Evolutionary conservation across 2,113 vertebrate species (phyloP).

Genomic region (Notothenia coriiceps): DNA sequence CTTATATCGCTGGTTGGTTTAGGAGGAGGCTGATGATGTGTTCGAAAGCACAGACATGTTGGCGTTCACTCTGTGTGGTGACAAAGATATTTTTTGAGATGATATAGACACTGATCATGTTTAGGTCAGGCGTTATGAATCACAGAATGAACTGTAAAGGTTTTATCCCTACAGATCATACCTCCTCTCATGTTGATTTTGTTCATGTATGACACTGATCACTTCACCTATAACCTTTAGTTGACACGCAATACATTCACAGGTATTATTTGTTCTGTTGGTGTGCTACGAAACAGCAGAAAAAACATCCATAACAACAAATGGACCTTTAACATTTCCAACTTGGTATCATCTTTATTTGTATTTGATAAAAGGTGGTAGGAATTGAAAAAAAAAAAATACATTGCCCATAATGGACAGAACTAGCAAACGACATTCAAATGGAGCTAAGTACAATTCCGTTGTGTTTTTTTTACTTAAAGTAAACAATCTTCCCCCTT

Average conservation of each 20-base stretch:
- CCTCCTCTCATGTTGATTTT: slow-evolving; percentile 14
- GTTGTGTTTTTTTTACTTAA: slow-evolving; percentile 43
- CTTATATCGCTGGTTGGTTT: slow-evolving; percentile 70
- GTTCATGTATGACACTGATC: background rate
- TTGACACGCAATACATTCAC: slow-evolving; percentile 7
- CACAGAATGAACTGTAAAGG: slow-evolving; percentile 46
- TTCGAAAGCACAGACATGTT: slow-evolving; percentile 44
- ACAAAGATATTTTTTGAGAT: slow-evolving; percentile 56
- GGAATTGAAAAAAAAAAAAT: slow-evolving; percentile 10
- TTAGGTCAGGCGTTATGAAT: slow-evolving; percentile 25
- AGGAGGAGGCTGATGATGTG: slow-evolving; percentile 44
- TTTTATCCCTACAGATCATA: slow-evolving; percentile 36
- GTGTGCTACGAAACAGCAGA: slow-evolving; percentile 6
- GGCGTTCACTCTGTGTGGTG: slow-evolving; percentile 59
- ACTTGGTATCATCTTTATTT: background rate
- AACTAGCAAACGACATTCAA: slow-evolving; percentile 60
- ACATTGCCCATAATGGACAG: slow-evolving; percentile 28
- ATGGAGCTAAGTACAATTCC: slow-evolving; percentile 46
- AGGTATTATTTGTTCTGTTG: slow-evolving; percentile 26
- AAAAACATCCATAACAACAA: background rate
- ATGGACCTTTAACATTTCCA: background rate
- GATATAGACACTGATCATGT: slow-evolving; percentile 16
- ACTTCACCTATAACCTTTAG: slow-evolving; percentile 7
- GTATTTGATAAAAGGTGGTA: background rate
- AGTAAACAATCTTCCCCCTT: slow-evolving; percentile 33